Evolutionary conservation across 2,888 invertebrate genomes (phyloP).

Genomic region (Aporophyla lueneburgensis): DNA sequence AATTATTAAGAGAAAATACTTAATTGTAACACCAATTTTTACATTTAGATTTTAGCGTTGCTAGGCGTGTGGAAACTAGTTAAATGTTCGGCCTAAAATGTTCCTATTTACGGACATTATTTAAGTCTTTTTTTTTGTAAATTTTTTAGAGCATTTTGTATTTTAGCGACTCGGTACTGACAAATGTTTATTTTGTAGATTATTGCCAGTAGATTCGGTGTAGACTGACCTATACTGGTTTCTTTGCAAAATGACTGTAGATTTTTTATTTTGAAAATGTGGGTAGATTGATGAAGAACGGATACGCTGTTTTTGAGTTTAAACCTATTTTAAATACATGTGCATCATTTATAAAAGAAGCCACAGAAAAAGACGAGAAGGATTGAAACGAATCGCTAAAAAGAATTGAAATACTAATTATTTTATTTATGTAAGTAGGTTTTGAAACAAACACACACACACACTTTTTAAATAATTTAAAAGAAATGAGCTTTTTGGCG

Average conservation of each 20-base stretch:
- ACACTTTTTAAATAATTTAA: background rate
- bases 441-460: no score
- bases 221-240: background rate
- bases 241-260: background rate
- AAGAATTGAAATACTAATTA: no score
- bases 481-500: background rate
- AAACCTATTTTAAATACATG: background rate
- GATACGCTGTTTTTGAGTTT: conserved; percentile 1
- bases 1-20: conserved; percentile 26
- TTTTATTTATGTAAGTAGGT: no score
- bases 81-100: conserved; percentile 64
- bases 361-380: background rate
- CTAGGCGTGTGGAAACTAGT: conserved; percentile 60
- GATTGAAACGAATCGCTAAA: background rate
- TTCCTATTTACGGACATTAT: conserved; percentile 48
- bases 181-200: background rate
- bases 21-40: conserved; percentile 47
- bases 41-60: conserved; percentile 48
- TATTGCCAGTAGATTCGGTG: background rate
- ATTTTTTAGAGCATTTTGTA: conserved; percentile 3
- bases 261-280: background rate
- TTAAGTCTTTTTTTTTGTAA: conserved; percentile 11
- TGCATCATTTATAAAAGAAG: background rate
- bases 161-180: conserved; percentile 13
- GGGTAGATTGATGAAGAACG: background rate